A percentile compares a stretch with the other conserved stretches of the same genome.
phyloP scores from a whole-genome alignment of 2,113 vertebrate genomes.

The Atherinomorus stipes region DNA sequence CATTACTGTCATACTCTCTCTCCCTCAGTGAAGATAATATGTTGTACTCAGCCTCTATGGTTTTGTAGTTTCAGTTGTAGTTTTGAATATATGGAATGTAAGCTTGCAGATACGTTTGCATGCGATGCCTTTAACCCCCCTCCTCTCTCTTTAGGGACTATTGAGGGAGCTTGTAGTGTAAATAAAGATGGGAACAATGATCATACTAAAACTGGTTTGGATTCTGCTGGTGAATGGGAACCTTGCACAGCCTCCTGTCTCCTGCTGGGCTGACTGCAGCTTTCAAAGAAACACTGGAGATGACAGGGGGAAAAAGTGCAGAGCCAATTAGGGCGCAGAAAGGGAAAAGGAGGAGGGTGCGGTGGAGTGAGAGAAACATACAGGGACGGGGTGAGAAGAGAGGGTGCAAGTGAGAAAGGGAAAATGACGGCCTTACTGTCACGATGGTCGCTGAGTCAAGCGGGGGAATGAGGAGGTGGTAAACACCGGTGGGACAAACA shows the following conservation, averaged over 20 bases:
- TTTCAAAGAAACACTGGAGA: constrained; percentile 72
- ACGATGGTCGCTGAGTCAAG: constrained; percentile 67
- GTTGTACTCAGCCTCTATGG: constrained; percentile 4
- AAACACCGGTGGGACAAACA: constrained; percentile 79
- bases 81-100: background rate
- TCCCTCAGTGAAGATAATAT: constrained; percentile 27
- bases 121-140: constrained; percentile 11
- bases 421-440: constrained; percentile 77
- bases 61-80: background rate
- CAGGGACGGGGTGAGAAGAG: constrained; percentile 38
- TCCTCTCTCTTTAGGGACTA: constrained; percentile 29
- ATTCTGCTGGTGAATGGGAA: constrained; percentile 35
- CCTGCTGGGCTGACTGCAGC: constrained; percentile 71
- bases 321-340: constrained; percentile 75
- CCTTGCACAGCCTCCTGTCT: constrained; percentile 48
- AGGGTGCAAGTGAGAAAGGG: constrained; percentile 55
- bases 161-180: constrained; percentile 39
- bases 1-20: constrained; percentile 26
- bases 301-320: constrained; percentile 65
- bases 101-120: constrained; percentile 17
- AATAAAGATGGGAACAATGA: constrained; percentile 68
- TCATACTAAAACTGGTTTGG: constrained; percentile 65
- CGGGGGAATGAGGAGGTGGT: constrained; percentile 66
- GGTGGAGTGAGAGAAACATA: constrained; percentile 31
- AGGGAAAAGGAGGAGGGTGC: constrained; percentile 45